Conservation (phyloP, 2,888 invertebrate species). For the Dimorphilus gyrociliatus region DNA sequence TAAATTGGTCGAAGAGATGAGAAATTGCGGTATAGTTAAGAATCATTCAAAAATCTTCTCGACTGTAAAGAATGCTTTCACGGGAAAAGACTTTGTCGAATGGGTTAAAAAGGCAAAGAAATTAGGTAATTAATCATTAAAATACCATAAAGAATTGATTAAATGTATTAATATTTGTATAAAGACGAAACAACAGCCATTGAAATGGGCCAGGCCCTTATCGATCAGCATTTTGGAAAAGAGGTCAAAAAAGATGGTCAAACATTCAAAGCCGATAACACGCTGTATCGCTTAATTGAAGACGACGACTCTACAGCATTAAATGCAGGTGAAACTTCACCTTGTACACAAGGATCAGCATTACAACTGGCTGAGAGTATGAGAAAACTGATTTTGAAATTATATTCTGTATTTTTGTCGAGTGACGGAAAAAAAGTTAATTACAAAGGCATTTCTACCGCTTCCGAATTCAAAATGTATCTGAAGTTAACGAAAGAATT, state of each 20-base stretch:
- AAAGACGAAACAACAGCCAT: slow-evolving; percentile 19
- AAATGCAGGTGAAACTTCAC: slow-evolving; percentile 24
- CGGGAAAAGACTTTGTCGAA: slow-evolving; percentile 36
- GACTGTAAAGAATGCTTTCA: slow-evolving; percentile 32
- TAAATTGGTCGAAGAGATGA: slow-evolving; percentile 24
- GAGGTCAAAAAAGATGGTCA: slow-evolving; percentile 12
- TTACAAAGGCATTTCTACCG: slow-evolving; percentile 34
- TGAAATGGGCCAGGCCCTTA: slow-evolving; percentile 33
- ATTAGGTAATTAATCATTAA: slow-evolving; percentile 29
- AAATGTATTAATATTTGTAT: slow-evolving; percentile 1
- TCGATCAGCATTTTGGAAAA: slow-evolving; percentile 29
- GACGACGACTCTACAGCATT: slow-evolving; percentile 34
- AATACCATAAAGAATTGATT: no score
- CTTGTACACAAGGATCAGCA: slow-evolving; percentile 23
- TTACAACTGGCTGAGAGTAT: slow-evolving; percentile 33
- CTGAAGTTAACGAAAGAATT: slow-evolving; percentile 29
- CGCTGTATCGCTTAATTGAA: slow-evolving; percentile 27
- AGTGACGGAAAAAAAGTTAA: slow-evolving; percentile 33
- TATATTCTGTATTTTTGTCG: slow-evolving; percentile 31
- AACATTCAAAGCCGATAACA: slow-evolving; percentile 17
- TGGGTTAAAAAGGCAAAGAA: slow-evolving; percentile 33
- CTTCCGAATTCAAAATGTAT: slow-evolving; percentile 32
- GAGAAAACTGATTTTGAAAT: slow-evolving; percentile 29
- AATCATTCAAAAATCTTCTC: slow-evolving; percentile 22
- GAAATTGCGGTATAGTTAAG: slow-evolving; percentile 32